Evolutionary conservation across 2,888 invertebrate species (phyloP).

Genomic region (Xanthorhoe spadicearia): DNA sequence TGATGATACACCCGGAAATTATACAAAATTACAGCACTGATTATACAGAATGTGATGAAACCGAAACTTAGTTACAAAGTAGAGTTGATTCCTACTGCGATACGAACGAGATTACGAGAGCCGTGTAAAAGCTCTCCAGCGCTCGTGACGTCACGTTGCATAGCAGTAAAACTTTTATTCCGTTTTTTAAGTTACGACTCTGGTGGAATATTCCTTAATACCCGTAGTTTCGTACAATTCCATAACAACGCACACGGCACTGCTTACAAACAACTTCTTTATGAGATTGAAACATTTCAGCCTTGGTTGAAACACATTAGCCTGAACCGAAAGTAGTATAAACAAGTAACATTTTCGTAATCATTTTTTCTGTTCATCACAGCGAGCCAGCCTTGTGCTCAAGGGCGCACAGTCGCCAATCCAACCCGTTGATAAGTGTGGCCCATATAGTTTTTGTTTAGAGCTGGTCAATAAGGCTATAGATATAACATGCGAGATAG

Average conservation of each 20-base stretch:
- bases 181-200: background rate
- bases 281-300: background rate
- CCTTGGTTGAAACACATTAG: conserved; percentile 24
- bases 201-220: conserved; percentile 13
- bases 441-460: background rate
- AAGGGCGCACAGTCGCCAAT: conserved; percentile 20
- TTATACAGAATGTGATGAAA: conserved; percentile 1
- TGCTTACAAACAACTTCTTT: conserved; percentile 16
- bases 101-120: background rate
- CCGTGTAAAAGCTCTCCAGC: background rate
- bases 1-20: conserved; percentile 4
- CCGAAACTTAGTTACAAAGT: background rate
- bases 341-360: conserved; percentile 23
- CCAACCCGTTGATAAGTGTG: background rate
- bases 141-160: background rate
- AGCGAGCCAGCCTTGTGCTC: conserved; percentile 25
- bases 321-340: conserved; percentile 18
- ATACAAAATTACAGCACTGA: conserved; percentile 1
- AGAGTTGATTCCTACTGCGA: background rate
- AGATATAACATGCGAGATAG: background rate
- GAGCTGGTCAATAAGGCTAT: background rate
- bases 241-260: background rate
- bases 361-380: conserved; percentile 14
- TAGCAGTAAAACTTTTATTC: background rate
- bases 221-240: conserved; percentile 2